Evolutionary conservation across 2,113 vertebrate species (phyloP), one percentile per base, ranked within the genome.

Genomic region (Cyanocitta stelleri): DNA sequence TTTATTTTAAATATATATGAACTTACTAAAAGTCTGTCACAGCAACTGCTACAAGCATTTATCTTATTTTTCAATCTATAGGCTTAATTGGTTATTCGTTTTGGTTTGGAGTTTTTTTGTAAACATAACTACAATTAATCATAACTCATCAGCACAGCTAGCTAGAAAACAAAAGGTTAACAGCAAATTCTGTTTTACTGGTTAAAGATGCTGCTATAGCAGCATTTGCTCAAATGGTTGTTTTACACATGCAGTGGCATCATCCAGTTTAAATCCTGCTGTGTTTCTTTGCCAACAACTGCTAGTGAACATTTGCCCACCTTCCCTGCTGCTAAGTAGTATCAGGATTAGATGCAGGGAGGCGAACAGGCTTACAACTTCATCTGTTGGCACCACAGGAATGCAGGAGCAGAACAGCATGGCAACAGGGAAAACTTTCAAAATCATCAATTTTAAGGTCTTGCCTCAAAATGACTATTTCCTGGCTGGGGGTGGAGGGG

Each of bases 241-340:
- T 94, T 97, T 96, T 95, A 95, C 27, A n/a, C 76, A 89, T 90
- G 84, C 92, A 67, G 90, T 94, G 95, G 96, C 91, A 78, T 97
- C 97, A 95, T 87, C 74, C 82, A 90, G 91, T 93, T 96, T 97
- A 93, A 95, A 83, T 95, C 94, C 96, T 96, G 96, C 97, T 97
- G 96, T 93, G 96, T 90, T 97, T 97, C 97, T 97, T 97, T 96
- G 95, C 96, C 96, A 96, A 90, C 96, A 97, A 97, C 94, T 96
- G 97, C 96, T 97, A 95, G 90, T 95, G 93, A 97, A 96, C 96
- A 96, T 95, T 97, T 97, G 96, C 96, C 94, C 93, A 97, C 91
- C 94, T 97, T 96, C 94, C 97, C 97, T 97, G 96, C 96, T 96
- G 97, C 89, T 97, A 91, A 92, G 19, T 41, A 93, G 82, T 96